Evolutionary conservation across 2,113 vertebrate genomes (phyloP).

Genomic region (Platycercus adscitus): DNA sequence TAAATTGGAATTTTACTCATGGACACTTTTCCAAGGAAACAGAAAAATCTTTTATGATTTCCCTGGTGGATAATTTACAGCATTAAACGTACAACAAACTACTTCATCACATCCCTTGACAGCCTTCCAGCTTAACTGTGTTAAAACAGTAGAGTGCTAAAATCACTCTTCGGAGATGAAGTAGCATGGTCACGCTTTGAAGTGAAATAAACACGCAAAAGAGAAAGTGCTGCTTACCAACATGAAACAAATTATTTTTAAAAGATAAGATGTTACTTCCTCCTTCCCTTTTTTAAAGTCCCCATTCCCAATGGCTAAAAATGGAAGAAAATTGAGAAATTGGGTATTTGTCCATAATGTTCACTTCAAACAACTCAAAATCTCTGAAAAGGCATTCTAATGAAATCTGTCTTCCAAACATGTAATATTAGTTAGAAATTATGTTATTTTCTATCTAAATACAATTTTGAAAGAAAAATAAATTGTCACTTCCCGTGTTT

Average conservation of each 20-base stretch:
- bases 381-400: background rate
- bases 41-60: constrained; percentile 20
- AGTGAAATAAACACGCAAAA: background rate
- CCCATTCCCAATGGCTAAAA: background rate
- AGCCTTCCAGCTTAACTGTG: constrained; percentile 18
- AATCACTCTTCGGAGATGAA: constrained; percentile 18
- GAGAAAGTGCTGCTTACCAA: background rate
- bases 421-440: background rate
- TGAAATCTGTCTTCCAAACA: background rate
- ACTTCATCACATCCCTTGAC: constrained; percentile 12
- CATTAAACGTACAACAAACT: constrained; percentile 1
- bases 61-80: constrained; percentile 4
- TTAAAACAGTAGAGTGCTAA: constrained; percentile 26
- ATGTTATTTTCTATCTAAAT: background rate
- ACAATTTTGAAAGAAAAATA: background rate
- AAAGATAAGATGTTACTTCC: background rate
- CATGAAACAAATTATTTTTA: background rate
- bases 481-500: background rate
- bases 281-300: background rate
- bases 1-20: constrained; percentile 31
- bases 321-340: background rate
- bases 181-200: background rate
- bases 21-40: background rate
- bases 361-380: background rate
- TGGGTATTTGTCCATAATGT: background rate